Base-by-base conservation (phyloP, 1,140 invertebrate genomes). In the Macrocentrus cingulum region DNA sequence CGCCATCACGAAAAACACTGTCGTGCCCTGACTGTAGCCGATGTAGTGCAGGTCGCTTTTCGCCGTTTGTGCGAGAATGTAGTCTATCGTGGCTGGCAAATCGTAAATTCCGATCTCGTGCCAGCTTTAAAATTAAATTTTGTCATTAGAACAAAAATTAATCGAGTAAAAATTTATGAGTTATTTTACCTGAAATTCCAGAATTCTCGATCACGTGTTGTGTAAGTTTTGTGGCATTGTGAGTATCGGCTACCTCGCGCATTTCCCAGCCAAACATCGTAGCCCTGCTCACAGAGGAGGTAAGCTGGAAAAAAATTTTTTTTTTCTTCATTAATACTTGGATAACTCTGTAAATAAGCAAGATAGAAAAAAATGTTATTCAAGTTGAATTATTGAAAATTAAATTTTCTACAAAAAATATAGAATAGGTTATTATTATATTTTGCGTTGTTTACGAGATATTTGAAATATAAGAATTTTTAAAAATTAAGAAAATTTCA, bases 231-330 rank as follows among this genome's bases (percentile, higher is more conserved):
- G 66, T 89, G 87, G 36, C 74, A 80, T 58, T 81, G 81, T 0
- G 87, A 88, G 65, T 90, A 91, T 4, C 80, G 82, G 66, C 87
- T 91, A 6, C 90, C 88, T 34, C 90, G 80, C 4, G 82, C 81
- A 70, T 91, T 91, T n/a, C 84, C 84, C 63, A 91, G 71, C 88
- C 88, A 91, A 6, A 91, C 88, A 60, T 91, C 89, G 55, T 84
- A 91, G 18, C 87, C 87, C 36, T 79, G 74, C 60, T 91, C 84
- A 2, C 82, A 83, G 6, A 88, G 70, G 36, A 80, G 46, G 61
- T 83, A 85, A 9, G 80, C 84, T 82, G 56, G 6, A 72, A 84
- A 62, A 83, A 82, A 34, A 44, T 15, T 44, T 8, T 39, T n/a
- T 15, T 39, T 4, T n/a, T 39, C 8, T 39, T 5, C 16, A n/a